These are phyloP conservation scores for Pilophorus perplexus DNA, from an alignment of 2,888 invertebrate species.

Conservation along the genomic window DNA sequence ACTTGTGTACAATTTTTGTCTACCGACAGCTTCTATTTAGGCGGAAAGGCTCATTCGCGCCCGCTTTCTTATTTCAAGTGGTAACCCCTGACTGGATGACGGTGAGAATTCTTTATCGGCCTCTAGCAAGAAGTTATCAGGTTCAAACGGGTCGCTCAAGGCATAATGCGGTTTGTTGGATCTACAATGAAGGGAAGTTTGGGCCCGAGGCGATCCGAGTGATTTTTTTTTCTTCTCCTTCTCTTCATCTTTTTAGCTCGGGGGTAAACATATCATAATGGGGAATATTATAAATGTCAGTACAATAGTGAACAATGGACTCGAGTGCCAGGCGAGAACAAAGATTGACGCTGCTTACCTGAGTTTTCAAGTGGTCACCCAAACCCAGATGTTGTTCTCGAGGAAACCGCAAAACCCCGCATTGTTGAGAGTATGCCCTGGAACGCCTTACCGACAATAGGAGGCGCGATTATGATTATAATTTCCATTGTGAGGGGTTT, in stretches of 20 bases:
- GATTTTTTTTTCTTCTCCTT: neutral
- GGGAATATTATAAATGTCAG: conserved; percentile 26
- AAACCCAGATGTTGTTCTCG: conserved; percentile 22
- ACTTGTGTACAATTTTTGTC: too few relatives aligned
- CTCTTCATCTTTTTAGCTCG: too few relatives aligned
- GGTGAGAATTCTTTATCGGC: too few relatives aligned
- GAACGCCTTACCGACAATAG: neutral
- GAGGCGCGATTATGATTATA: neutral
- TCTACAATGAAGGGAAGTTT: conserved; percentile 16
- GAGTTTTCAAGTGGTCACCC: conserved; percentile 14
- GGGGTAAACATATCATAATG: conserved; percentile 13
- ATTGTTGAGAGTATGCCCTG: conserved; percentile 2
- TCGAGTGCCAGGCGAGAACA: neutral
- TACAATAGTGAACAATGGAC: conserved; percentile 2
- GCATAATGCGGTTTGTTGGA: conserved; percentile 10
- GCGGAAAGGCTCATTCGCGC: too few relatives aligned
- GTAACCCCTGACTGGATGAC: too few relatives aligned
- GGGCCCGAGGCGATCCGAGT: neutral
- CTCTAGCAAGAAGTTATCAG: too few relatives aligned
- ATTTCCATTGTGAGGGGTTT: neutral
- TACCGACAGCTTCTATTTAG: too few relatives aligned
- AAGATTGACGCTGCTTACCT: conserved; percentile 23
- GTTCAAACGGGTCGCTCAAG: too few relatives aligned
- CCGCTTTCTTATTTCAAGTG: too few relatives aligned
- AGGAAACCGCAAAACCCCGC: conserved; percentile 12